Evolutionary conservation across 2,797 vertebrate species (phyloP), one percentile per base, ranked within the genome.

Genomic region (Hemibagrus guttatus): DNA sequence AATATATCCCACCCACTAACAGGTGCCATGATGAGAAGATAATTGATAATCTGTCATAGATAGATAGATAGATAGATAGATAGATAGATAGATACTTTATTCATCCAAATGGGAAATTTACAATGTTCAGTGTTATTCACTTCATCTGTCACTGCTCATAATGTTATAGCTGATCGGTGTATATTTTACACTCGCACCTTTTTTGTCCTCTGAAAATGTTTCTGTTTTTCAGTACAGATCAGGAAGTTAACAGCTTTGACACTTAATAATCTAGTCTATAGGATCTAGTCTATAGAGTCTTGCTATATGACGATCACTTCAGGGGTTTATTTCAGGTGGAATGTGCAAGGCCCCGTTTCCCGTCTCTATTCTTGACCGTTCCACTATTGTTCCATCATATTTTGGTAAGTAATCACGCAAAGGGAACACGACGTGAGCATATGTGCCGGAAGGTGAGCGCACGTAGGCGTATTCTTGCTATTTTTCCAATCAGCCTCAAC

Each of bases 331-430:
- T 80, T 42, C 23, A 61, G 58, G 35, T 31, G 11, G 23, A 28
- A 64, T 49, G 17, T 14, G n/a, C 46, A 13, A 0, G 9, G 35
- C 23, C 26, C 58, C 21, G n/a, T 31, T 63, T 35, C 39, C 39
- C 23, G 42, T 28, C n/a, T 54, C 11, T 16, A 23, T 46, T n/a
- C 49, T 85, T 78, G 56, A 63, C 28, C 42, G 4, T 78, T 69
- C 31, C 75, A 79, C 72, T 49, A 23, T 76, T 79, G 39, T 86
- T 86, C 56, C n/a, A 12, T 74, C 58, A 74, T 35, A 9, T 49
- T 49, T 42, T 59, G 56, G 56, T n/a, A 69, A 72, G 76, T 71
- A 42, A 58, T 80, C 31, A 19, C 76, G 49, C 8, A 5, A 52
- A 49, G 28, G 56, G n/a, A 81, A 23, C 28, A 63, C 12, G 78